Percentiles rank a stretch among this genome's conserved stretches.
Conservation (phyloP, 2,888 invertebrate genomes). For the Nemotelus nigrinus region DNA sequence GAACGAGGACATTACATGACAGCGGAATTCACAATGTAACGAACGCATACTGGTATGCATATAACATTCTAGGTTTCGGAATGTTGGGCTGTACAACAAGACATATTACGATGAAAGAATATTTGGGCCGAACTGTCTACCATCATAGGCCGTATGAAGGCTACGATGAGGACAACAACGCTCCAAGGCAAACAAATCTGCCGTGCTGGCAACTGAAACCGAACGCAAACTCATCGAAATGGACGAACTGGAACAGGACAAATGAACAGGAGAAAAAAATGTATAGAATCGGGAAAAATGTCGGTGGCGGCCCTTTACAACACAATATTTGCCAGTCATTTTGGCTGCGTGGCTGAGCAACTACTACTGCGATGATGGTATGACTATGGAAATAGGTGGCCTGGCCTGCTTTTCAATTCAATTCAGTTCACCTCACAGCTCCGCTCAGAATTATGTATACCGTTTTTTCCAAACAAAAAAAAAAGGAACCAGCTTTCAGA, state of each 20-base stretch:
- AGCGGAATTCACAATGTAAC: neutral
- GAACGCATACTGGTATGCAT: too few relatives aligned
- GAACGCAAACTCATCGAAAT: neutral
- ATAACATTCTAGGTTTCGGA: too few relatives aligned
- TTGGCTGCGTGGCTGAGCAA: slow-evolving; percentile 11
- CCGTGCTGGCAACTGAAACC: neutral
- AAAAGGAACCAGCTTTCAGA: slow-evolving; percentile 26
- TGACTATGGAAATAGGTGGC: slow-evolving; percentile 26
- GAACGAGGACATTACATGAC: slow-evolving; percentile 20
- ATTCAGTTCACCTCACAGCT: slow-evolving; percentile 26
- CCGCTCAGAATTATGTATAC: neutral
- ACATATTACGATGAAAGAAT: slow-evolving; percentile 3
- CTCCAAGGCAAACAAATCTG: slow-evolving; percentile 24
- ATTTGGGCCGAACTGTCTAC: slow-evolving; percentile 38
- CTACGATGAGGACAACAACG: neutral
- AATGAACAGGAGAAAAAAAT: neutral
- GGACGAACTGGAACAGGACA: neutral
- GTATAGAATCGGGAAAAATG: slow-evolving; percentile 10
- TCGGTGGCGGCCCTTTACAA: slow-evolving; percentile 18
- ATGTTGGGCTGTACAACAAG: too few relatives aligned
- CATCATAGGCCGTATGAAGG: neutral
- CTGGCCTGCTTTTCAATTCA: slow-evolving; percentile 22
- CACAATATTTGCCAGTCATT: slow-evolving; percentile 38
- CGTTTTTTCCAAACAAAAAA: neutral
- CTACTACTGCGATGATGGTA: neutral